Evolutionary conservation across 2,888 invertebrate species (phyloP).

Genomic region (Plagiodera versicolora): DNA sequence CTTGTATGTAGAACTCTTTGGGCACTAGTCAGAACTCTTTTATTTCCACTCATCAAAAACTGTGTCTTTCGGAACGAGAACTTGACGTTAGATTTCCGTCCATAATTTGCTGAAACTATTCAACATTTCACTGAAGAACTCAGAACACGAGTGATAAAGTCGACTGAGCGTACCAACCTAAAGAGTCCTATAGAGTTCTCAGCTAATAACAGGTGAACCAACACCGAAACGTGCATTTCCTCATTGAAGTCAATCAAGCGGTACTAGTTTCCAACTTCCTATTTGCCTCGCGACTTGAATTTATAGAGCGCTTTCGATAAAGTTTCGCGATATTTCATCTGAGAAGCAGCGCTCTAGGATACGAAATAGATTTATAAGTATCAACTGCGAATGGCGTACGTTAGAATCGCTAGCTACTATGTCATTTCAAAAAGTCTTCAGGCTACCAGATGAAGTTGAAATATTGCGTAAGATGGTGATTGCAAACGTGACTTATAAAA

Average conservation of each 20-base stretch:
- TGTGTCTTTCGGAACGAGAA: too few relatives aligned
- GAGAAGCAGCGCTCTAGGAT: neutral
- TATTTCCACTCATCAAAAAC: too few relatives aligned
- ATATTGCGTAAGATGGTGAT: neutral
- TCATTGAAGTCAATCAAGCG: constrained; percentile 11
- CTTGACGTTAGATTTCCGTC: too few relatives aligned
- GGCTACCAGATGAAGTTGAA: neutral
- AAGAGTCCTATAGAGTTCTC: neutral
- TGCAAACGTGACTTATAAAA: too few relatives aligned
- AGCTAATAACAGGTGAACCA: neutral
- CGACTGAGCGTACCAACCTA: neutral
- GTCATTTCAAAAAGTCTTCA: neutral
- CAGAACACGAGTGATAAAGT: too few relatives aligned
- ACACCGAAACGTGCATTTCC: neutral
- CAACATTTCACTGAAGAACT: too few relatives aligned
- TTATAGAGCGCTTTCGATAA: constrained; percentile 11
- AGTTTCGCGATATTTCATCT: constrained; percentile 12
- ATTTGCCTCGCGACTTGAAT: neutral
- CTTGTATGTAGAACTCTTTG: too few relatives aligned
- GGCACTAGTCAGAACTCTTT: too few relatives aligned
- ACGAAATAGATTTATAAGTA: neutral
- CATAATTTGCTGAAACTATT: too few relatives aligned
- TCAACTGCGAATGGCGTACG: constrained; percentile 10
- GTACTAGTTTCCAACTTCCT: constrained; percentile 8
- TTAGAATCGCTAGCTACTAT: neutral